Evolutionary conservation across 2,113 vertebrate species (phyloP), one percentile per base, ranked within the genome.

Genomic region (Maccullochella peelii): DNA sequence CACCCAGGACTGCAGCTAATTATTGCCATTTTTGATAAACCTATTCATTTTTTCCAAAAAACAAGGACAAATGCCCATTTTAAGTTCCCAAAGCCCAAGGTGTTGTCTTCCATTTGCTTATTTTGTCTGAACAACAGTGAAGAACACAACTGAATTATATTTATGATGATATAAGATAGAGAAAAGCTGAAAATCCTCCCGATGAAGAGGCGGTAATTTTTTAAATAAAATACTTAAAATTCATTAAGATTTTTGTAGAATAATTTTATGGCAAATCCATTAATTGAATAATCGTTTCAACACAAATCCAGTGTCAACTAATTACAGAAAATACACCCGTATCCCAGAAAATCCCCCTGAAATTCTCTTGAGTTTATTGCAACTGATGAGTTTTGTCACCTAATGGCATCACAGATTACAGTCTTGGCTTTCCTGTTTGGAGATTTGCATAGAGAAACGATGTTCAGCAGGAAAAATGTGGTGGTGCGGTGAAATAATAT

Each of bases 321-420:
- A 75, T 82, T 40, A 68, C 55, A 69, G 21, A 63, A 15, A 68
- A 82, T 62, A 59, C 0, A 33, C 6, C 20, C 36, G 61, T 66
- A 74, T 77, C 62, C 20, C 20, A 55, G 57, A 62, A 79, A 87
- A 79, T 73, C 70, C 62, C 21, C 27, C n/a, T 38, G 72, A 77
- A 73, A 67, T 30, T 52, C 27, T 58, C 27, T 70, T 9, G 9
- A 23, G 44, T 66, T 79, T 69, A 44, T 61, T 18, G 67, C 70
- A 33, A 65, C 6, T 20, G 6, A 27, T 20, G 54, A 54, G 55
- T 38, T 80, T 50, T 62, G 77, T 50, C 77, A 57, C 27, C 73
- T 73, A 58, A 54, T 30, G 63, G 58, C 33, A 59, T 54, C 33
- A 30, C 54, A 73, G 74, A 86, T 65, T 68, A 80, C n/a, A 69